Evolutionary conservation across 2,797 vertebrate genomes (phyloP), one percentile per base, ranked within the genome.

Genomic region (Crocidura indochinensis): DNA sequence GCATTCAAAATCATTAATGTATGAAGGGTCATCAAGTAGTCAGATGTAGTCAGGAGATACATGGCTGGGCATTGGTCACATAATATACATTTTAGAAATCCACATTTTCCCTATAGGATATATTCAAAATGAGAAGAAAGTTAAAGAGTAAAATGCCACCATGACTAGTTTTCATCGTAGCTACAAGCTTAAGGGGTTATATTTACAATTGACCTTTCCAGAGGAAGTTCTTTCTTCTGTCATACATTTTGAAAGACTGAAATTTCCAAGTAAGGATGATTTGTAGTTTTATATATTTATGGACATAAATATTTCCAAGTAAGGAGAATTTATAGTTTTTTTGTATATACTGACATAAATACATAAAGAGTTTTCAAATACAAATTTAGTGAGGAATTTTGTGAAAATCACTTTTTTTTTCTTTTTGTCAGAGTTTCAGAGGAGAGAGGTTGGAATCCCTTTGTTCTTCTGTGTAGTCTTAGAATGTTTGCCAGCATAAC

Each of bases 311-410:
- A 94, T 94, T 86, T 79, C 82, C 67, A 80, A 91, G 60, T 78
- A n/a, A 85, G 47, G 62, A 47, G 86, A 56, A 83, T 93, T 84
- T 91, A 86, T 84, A 84, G 65, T 27, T 90, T n/a, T n/a, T n/a
- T n/a, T 85, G 38, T 38, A 38, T 38, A 56, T 51, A 49, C 84
- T 80, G 64, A 92, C 78, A 91, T 64, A 89, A 56, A 29, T 80
- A 88, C 53, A 74, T 84, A 92, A 92, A n/a, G n/a, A n/a, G n/a
- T n/a, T 96, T 95, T 93, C 69, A 95, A 92, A 96, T 83, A 84
- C 3, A 89, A 64, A 53, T 46, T 20, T 87, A 27, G 76, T 79
- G 49, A 8, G 67, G 88, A 96, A 87, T 69, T 24, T 67, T 82
- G 29, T 88, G 73, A 87, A 88, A 90, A 67, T 81, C 60, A 67